Conservation (phyloP, 2,113 vertebrate genomes). For the Rhinopithecus roxellana region DNA sequence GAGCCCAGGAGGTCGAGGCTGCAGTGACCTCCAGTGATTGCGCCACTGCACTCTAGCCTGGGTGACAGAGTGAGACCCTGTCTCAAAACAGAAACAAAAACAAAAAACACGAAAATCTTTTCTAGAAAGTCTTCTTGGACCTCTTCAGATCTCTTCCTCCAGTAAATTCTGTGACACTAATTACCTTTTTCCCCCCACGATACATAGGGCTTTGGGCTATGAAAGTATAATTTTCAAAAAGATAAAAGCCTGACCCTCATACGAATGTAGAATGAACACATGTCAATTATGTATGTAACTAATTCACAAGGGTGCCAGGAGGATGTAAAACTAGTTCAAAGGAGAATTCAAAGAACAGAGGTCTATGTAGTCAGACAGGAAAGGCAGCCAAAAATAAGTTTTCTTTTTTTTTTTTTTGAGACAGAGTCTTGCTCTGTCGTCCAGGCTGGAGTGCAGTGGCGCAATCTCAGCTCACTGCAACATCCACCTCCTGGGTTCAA, state of each 20-base stretch:
- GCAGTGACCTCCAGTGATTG: neutral
- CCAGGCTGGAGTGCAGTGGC: too few species aligned
- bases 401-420: neutral
- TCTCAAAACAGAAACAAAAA: neutral
- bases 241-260: neutral
- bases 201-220: neutral
- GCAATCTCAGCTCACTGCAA: too few species aligned
- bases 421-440: rapidly evolving
- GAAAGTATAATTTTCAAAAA: neutral
- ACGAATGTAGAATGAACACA: neutral
- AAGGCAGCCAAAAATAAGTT: neutral
- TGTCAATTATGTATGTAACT: neutral
- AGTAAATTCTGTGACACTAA: neutral
- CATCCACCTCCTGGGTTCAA: too few species aligned
- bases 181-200: neutral
- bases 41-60: neutral
- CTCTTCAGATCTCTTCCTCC: neutral
- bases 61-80: neutral
- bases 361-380: neutral
- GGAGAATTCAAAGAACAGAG: neutral
- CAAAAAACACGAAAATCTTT: neutral
- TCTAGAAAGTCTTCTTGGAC: neutral
- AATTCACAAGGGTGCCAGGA: neutral
- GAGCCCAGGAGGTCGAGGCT: neutral
- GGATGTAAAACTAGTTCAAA: neutral